Evolutionary conservation across 2,113 vertebrate species (phyloP).

Genomic region (Siphamia tubifer): DNA sequence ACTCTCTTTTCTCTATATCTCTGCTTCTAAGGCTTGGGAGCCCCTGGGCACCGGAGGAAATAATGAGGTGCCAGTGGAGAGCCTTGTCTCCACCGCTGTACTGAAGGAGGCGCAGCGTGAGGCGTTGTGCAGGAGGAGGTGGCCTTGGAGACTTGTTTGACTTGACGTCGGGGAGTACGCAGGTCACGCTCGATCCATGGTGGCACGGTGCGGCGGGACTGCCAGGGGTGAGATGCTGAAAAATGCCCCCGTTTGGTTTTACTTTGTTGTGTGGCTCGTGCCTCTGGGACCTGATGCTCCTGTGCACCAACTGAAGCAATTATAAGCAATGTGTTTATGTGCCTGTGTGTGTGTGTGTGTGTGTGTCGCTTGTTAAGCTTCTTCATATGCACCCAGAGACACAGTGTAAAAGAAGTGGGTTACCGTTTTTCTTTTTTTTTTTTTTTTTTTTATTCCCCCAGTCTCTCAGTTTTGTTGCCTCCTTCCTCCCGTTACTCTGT

Average conservation of each 20-base stretch:
- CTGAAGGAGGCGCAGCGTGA: slow-evolving; percentile 4
- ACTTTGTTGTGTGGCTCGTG: background rate
- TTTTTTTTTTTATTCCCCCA: background rate
- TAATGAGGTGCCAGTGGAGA: slow-evolving; percentile 52
- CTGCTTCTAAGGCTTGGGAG: slow-evolving; percentile 41
- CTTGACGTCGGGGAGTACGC: background rate
- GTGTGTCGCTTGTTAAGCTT: slow-evolving; percentile 36
- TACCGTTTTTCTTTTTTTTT: slow-evolving; percentile 13
- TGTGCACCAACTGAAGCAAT: slow-evolving; percentile 22
- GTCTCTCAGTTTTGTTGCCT: slow-evolving; percentile 31
- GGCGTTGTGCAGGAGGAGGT: background rate
- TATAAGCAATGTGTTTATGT: slow-evolving; percentile 7
- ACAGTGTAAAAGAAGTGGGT: slow-evolving; percentile 48
- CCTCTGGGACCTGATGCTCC: slow-evolving; percentile 6
- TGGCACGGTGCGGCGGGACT: background rate
- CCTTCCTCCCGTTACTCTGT: slow-evolving; percentile 24
- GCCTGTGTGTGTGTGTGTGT: slow-evolving; percentile 2
- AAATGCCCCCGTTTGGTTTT: background rate
- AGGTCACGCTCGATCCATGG: background rate
- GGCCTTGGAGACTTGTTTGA: slow-evolving; percentile 27
- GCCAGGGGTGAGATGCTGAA: background rate
- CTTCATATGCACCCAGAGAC: slow-evolving; percentile 12
- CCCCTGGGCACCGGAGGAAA: slow-evolving; percentile 51
- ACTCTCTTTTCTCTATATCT: slow-evolving; percentile 21
- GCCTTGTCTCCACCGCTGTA: background rate